Evolutionary conservation across 2,888 invertebrate species (phyloP).

Genomic region (Sepioteuthis lessoniana): DNA sequence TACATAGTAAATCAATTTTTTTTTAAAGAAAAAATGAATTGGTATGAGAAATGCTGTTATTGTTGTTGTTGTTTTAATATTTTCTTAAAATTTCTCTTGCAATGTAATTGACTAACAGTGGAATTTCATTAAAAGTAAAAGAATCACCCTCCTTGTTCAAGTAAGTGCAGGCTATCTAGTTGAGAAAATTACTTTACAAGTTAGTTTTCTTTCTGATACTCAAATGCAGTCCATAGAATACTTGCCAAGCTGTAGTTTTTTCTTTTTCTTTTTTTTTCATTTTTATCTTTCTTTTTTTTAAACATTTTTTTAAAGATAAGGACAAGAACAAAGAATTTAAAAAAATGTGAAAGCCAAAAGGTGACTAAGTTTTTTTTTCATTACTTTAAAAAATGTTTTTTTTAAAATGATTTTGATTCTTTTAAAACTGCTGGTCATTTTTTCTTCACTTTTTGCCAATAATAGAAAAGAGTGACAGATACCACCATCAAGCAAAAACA

Average conservation of each 20-base stretch:
- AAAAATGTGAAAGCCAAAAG: background rate
- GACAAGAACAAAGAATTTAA: background rate
- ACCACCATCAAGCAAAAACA: background rate
- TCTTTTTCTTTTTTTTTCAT: background rate
- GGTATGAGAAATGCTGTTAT: background rate
- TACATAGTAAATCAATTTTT: background rate
- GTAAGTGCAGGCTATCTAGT: background rate
- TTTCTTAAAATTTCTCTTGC: background rate
- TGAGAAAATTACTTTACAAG: background rate
- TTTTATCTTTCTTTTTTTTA: background rate
- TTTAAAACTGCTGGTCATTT: background rate
- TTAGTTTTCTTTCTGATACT: background rate
- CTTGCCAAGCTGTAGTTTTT: background rate
- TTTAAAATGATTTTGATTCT: too few species aligned
- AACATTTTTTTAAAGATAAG: background rate
- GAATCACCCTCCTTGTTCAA: background rate
- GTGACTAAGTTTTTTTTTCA: too few species aligned
- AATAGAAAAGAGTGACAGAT: background rate
- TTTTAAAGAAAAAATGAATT: background rate
- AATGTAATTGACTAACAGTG: background rate
- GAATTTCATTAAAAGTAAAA: background rate
- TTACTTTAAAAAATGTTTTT: too few species aligned
- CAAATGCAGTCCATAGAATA: conserved; percentile 33
- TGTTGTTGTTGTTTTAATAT: background rate
- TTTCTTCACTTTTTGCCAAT: background rate